Percentiles rank a stretch among this genome's conserved stretches.
These are phyloP conservation scores for Mormyrus hasselquistii DNA, from an alignment of 2,797 vertebrate genomes.

Conservation along the genomic window DNA sequence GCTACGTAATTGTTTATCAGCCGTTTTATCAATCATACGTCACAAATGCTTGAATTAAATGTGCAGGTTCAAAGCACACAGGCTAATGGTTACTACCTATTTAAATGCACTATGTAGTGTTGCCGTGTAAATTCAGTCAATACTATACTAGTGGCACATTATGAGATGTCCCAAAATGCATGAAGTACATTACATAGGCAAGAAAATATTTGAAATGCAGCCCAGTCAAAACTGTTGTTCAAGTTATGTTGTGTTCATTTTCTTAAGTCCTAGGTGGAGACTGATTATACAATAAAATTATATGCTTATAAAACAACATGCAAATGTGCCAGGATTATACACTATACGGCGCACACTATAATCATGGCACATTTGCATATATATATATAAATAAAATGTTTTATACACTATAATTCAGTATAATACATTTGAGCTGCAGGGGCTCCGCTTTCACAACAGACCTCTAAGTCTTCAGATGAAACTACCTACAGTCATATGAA, in stretches of 20 bases:
- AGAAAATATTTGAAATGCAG: not conserved
- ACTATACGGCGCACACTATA: not conserved
- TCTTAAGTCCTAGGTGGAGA: not conserved
- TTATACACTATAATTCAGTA: too few species aligned
- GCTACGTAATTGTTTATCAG: not conserved
- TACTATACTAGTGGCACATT: not conserved
- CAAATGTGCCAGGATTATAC: too few species aligned
- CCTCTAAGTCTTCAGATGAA: not conserved
- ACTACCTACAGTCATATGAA: not conserved
- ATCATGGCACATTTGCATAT: not conserved
- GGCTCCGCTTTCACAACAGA: not conserved
- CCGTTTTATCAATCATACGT: not conserved
- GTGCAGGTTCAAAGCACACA: not conserved
- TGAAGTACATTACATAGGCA: not conserved
- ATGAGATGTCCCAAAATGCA: not conserved
- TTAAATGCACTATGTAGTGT: not conserved
- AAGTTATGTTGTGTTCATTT: not conserved
- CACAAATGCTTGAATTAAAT: not conserved
- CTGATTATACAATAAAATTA: not conserved
- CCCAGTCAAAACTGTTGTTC: not conserved
- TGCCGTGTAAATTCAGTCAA: not conserved
- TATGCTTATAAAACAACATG: not conserved
- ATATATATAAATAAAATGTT: too few species aligned
- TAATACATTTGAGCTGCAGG: not conserved
- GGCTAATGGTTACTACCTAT: not conserved